These are phyloP conservation scores for Brotogeris chrysoptera DNA, from an alignment of 2,797 vertebrate species.

Conservation along the genomic window DNA sequence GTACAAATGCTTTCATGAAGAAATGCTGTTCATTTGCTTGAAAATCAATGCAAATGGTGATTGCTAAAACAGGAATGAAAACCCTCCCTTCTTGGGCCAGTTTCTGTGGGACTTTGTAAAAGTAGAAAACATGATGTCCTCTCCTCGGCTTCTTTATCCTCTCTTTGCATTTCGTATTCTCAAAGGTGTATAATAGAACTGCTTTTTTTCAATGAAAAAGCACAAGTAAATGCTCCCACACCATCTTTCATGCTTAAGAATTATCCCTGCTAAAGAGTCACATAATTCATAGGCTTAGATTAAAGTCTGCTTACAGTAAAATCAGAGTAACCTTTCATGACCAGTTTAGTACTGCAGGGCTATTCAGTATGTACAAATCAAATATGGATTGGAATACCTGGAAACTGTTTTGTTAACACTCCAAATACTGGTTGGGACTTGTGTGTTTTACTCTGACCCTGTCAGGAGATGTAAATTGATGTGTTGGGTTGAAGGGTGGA, in stretches of 20 bases:
- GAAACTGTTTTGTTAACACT: background rate
- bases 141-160: background rate
- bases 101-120: background rate
- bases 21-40: background rate
- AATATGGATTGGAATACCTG: background rate
- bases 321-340: background rate
- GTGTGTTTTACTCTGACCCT: background rate
- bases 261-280: background rate
- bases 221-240: background rate
- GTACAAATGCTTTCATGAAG: background rate
- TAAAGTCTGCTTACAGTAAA: background rate
- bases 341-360: background rate
- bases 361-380: background rate
- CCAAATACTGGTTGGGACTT: background rate
- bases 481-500: background rate
- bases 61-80: background rate
- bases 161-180: background rate
- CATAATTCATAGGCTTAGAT: background rate
- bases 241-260: background rate
- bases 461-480: background rate
- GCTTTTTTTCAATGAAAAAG: background rate
- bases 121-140: background rate
- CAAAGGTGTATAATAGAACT: background rate
- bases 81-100: background rate
- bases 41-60: background rate